Conservation (phyloP, 2,797 vertebrate genomes). For the Numenius phaeopus region DNA sequence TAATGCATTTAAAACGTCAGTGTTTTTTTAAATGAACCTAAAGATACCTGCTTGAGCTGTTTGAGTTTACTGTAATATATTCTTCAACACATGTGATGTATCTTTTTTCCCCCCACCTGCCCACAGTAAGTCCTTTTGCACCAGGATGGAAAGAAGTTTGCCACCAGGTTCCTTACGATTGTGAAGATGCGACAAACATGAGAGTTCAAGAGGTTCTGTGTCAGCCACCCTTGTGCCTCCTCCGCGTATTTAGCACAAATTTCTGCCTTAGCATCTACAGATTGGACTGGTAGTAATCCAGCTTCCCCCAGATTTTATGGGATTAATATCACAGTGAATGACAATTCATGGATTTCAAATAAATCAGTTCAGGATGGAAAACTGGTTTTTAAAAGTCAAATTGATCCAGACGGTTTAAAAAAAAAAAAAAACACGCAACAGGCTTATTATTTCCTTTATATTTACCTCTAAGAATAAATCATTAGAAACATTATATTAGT, state of each 20-base stretch:
- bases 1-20: not conserved
- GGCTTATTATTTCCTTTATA: not conserved
- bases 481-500: not conserved
- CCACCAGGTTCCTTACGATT: not conserved
- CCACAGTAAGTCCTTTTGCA: constrained; percentile 76
- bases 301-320: not conserved
- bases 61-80: not conserved
- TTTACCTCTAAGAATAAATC: not conserved
- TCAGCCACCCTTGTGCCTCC: not conserved
- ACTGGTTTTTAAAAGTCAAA: not conserved
- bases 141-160: constrained; percentile 74
- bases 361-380: not conserved
- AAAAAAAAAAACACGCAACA: not conserved
- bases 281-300: not conserved
- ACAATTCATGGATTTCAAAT: not conserved
- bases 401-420: not conserved
- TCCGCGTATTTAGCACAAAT: not conserved
- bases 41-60: not conserved
- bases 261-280: not conserved
- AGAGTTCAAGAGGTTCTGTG: constrained; percentile 75
- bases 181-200: constrained; percentile 70
- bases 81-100: fast-evolving
- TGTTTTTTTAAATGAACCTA: not conserved
- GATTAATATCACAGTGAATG: not conserved
- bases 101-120: not conserved